Percentiles rank a stretch among this genome's conserved stretches.
phyloP scores from a whole-genome alignment of 1,140 invertebrate species.

The Drosophila ficusphila region DNA sequence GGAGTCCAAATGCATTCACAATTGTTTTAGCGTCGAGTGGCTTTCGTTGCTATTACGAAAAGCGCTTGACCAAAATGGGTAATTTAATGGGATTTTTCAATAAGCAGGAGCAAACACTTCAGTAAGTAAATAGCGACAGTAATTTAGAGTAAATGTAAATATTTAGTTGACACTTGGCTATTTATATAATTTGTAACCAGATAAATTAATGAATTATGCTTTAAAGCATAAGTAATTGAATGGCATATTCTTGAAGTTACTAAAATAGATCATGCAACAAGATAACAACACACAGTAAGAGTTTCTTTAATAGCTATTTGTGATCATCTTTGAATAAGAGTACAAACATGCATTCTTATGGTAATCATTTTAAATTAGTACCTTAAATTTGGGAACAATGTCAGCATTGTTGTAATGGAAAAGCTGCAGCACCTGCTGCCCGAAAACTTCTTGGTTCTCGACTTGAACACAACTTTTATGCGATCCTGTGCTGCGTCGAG shows the following conservation, averaged over 20 bases:
- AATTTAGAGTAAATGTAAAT: not conserved
- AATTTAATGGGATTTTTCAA: conserved; percentile 24
- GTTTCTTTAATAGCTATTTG: not conserved
- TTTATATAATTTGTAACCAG: too few species aligned
- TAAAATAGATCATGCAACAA: not conserved
- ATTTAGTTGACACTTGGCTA: not conserved
- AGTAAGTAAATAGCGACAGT: not conserved
- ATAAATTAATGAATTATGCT: not conserved
- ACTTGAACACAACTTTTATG: conserved; percentile 39
- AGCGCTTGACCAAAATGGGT: conserved; percentile 47
- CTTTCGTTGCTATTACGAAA: conserved; percentile 42
- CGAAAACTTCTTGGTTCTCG: conserved; percentile 39
- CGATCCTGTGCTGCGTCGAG: not conserved
- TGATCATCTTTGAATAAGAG: not conserved
- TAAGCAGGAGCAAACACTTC: not conserved
- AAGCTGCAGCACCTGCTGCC: conserved; percentile 20
- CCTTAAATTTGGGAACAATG: conserved; percentile 13
- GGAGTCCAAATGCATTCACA: conserved; percentile 69
- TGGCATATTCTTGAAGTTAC: not conserved
- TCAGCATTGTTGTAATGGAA: not conserved
- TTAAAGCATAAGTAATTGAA: not conserved
- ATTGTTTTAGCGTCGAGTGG: conserved; percentile 69
- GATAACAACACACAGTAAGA: too few species aligned
- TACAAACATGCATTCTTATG: too few species aligned
- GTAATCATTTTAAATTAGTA: not conserved